A percentile compares a stretch with the other conserved stretches of the same genome.
Evolutionary conservation across 2,113 vertebrate genomes (phyloP).

Genomic region (Apodemus sylvaticus): DNA sequence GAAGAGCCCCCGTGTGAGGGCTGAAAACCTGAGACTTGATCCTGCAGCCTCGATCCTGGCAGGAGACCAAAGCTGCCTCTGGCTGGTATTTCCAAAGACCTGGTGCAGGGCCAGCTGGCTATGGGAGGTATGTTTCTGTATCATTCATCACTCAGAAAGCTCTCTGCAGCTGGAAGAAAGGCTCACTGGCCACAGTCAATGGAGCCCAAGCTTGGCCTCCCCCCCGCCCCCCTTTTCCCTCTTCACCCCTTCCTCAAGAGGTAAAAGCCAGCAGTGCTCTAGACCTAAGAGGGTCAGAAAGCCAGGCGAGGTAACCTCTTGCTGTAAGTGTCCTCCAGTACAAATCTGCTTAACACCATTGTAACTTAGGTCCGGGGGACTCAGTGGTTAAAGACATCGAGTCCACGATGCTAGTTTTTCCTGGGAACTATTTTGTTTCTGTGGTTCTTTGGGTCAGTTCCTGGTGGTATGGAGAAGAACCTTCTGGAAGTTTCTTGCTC

Average conservation of each 20-base stretch:
- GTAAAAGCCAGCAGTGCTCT: neutral
- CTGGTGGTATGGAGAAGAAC: neutral
- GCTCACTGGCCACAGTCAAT: neutral
- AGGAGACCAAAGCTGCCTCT: constrained; percentile 54
- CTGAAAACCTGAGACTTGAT: constrained; percentile 55
- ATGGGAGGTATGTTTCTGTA: constrained; percentile 59
- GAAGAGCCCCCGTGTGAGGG: constrained; percentile 23
- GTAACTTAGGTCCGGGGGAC: neutral
- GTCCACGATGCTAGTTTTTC: neutral
- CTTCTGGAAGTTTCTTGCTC: neutral
- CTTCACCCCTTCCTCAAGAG: neutral
- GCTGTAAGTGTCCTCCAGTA: neutral
- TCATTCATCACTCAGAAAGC: constrained; percentile 68
- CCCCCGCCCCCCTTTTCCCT: neutral
- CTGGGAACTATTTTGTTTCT: neutral
- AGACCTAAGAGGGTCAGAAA: neutral
- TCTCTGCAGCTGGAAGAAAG: constrained; percentile 61
- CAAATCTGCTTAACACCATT: neutral
- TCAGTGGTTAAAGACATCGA: neutral
- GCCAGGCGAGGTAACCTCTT: neutral
- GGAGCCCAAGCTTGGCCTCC: neutral
- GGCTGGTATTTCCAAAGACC: constrained; percentile 66
- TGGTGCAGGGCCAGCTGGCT: constrained; percentile 73
- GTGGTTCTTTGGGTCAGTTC: neutral
- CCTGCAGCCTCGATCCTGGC: constrained; percentile 57